Evolutionary conservation across 23 tunicate species (phyloP).

Genomic region (Ciona savignyi): DNA sequence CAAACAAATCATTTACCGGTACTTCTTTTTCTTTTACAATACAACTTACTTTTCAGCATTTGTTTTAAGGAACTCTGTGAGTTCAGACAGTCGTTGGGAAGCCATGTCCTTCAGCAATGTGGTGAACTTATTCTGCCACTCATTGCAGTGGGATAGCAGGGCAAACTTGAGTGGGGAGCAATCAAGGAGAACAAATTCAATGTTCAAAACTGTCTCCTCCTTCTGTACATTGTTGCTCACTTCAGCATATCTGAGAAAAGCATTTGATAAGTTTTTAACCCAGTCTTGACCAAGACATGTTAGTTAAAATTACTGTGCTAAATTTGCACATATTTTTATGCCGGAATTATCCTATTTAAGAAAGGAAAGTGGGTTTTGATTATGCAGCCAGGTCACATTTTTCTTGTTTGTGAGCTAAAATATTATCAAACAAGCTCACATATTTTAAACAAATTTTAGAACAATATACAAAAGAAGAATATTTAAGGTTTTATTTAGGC

Average conservation of each 20-base stretch:
- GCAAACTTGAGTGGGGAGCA: constrained; percentile 91
- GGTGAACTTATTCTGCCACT: constrained; percentile 99
- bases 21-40: no score
- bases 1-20: no score
- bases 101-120: constrained; percentile 86
- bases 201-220: constrained; percentile 85
- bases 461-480: no score
- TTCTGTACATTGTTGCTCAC: constrained; percentile 96
- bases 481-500: no score
- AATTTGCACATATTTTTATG: no score
- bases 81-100: constrained; percentile 52
- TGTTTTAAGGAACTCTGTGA: constrained; percentile 60
- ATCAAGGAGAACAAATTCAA: constrained; percentile 88
- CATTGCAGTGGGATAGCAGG: constrained; percentile 79
- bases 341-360: no score
- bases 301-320: not conserved
- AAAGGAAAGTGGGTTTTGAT: no score
- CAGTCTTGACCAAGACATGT: no score
- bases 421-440: no score
- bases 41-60: constrained; percentile 61
- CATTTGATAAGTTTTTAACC: no score
- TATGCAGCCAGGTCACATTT: not conserved
- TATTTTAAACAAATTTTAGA: no score
- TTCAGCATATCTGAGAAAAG: constrained; percentile 77
- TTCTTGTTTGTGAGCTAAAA: not conserved